Conservation (phyloP, 2,113 vertebrate genomes). For the Pongo pygmaeus region DNA sequence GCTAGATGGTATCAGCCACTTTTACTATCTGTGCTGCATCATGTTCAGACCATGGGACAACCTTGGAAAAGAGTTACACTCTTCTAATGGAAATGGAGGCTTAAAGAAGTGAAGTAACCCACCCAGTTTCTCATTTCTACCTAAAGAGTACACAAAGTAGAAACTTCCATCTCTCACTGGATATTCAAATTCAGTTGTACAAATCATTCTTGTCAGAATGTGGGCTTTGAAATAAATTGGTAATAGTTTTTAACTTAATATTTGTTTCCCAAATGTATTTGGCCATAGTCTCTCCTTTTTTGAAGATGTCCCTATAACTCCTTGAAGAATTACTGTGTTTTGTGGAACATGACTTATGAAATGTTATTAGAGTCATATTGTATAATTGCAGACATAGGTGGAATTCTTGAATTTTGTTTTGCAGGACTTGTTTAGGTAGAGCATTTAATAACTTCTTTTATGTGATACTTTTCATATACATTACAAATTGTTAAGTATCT, state of each 20-base stretch:
- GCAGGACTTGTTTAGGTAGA: neutral
- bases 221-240: neutral
- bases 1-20: neutral
- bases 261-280: neutral
- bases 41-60: neutral
- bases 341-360: neutral
- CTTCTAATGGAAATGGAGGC: neutral
- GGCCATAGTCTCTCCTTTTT: neutral
- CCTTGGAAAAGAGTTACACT: neutral
- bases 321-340: neutral
- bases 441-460: neutral
- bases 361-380: neutral
- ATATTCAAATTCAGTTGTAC: neutral
- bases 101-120: neutral
- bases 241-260: neutral
- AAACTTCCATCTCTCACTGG: neutral
- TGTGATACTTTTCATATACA: neutral
- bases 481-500: neutral
- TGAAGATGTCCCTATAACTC: neutral
- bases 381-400: neutral
- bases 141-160: neutral
- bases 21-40: neutral
- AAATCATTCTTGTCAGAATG: neutral
- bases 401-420: neutral
- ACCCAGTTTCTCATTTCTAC: neutral